Evolutionary conservation across 2,113 vertebrate species (phyloP), one percentile per base, ranked within the genome.

Genomic region (Heterotis niloticus): DNA sequence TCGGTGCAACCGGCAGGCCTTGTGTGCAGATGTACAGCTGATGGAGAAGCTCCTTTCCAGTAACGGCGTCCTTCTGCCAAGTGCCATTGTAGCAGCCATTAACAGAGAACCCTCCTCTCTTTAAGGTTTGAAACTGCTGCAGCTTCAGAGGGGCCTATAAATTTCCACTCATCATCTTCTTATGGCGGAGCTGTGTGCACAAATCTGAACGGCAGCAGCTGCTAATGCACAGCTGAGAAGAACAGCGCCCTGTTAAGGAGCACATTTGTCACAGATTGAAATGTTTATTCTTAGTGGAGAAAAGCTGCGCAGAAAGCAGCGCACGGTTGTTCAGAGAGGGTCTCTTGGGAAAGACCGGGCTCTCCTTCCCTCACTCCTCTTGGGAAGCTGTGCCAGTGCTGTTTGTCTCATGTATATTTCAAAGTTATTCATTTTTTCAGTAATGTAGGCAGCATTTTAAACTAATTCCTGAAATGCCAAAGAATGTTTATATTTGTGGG

Each of bases 51-150:
- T 88, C 59, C 88, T 95, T 29, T 24, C 28, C 0, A 75, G 82
- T 51, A 87, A 87, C 0, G 93, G 94, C 51, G 82, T 95, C 83
- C 85, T 89, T 72, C 84, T 92, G 57, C 84, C 89, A 0, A 17
- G 82, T n/a, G 59, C 76, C 71, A 75, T 92, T 60, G 81, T 81
- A 80, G 75, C 84, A 64, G 84, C 83, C 76, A 62, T 88, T 51
- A 51, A 60, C 74, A 84, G 82, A 82, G 24, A 75, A 59, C 72
- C 78, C 77, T 34, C 26, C 12, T 24, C 24, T 28, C 14, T 56
- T 52, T 26, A 18, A n/a, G n/a, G 13, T 28, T 28, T 12, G 52
- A 5, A 16, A 54, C 23, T 57, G 34, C 7, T 44, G 2, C 34
- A n/a, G n/a, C n/a, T n/a, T n/a, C n/a, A n/a, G n/a, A n/a, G n/a